phyloP scores from a whole-genome alignment of 2,797 vertebrate genomes.

The Spea hammondii region DNA sequence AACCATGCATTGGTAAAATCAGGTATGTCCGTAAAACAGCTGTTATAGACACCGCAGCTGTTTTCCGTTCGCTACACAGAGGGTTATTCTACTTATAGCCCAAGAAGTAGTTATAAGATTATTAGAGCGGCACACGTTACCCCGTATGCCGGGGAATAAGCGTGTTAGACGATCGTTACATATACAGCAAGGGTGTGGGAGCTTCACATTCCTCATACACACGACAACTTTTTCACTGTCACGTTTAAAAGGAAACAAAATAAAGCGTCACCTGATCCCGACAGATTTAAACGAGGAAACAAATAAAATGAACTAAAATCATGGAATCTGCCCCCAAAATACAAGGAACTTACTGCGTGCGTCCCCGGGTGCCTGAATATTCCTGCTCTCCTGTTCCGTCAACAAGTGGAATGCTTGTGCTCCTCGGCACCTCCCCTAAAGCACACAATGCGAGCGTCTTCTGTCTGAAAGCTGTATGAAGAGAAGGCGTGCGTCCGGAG shows the following conservation, averaged over 20 bases:
- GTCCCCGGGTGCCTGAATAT: neutral
- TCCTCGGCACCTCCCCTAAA: constrained; percentile 57
- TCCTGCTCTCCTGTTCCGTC: neutral
- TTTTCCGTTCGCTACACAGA: no score
- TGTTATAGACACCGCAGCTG: no score
- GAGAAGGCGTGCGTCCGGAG: constrained; percentile 60
- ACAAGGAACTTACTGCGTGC: constrained; percentile 30
- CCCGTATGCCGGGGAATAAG: neutral
- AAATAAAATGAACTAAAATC: neutral
- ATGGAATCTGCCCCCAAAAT: neutral
- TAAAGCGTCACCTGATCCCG: neutral
- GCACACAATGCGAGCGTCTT: constrained; percentile 17
- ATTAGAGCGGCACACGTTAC: neutral
- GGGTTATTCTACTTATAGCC: no score
- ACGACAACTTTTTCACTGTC: constrained; percentile 3
- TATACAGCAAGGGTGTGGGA: neutral
- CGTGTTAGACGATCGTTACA: neutral
- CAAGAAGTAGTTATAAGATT: no score
- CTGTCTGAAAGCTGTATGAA: constrained; percentile 44
- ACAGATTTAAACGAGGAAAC: neutral
- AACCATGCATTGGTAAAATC: no score
- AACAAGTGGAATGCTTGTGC: constrained; percentile 20
- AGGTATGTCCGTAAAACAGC: no score
- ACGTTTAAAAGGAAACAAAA: neutral
- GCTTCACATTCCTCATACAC: constrained; percentile 1